Conservation (phyloP, 1,140 invertebrate genomes). For the Formica selysi region DNA sequence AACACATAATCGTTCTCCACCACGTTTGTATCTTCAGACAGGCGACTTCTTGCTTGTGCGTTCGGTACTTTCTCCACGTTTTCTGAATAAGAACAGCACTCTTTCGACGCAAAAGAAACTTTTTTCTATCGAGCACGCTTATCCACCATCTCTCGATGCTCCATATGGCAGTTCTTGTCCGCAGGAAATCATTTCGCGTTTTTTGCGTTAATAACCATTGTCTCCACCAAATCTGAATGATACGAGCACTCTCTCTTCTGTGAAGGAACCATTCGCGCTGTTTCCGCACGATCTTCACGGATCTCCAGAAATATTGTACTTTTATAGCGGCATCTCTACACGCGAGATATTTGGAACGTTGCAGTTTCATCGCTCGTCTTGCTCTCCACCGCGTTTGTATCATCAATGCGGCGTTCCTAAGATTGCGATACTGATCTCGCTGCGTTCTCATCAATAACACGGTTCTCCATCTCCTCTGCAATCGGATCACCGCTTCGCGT, state of each 20-base stretch:
- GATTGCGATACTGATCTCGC: slow-evolving; percentile 75
- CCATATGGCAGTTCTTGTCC: slow-evolving; percentile 75
- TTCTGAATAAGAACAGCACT: slow-evolving; percentile 74
- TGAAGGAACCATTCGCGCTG: slow-evolving; percentile 81
- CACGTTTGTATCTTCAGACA: slow-evolving; percentile 75
- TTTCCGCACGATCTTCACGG: slow-evolving; percentile 80
- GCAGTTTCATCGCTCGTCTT: slow-evolving; percentile 83
- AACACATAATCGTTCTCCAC: slow-evolving; percentile 67
- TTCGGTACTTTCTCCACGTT: slow-evolving; percentile 71
- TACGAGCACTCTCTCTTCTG: slow-evolving; percentile 79
- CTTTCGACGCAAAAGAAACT: slow-evolving; percentile 58
- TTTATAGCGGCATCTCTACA: slow-evolving; percentile 76
- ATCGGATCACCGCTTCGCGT: background rate
- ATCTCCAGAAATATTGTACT: slow-evolving; percentile 85
- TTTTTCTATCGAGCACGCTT: slow-evolving; percentile 61
- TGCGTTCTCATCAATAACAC: background rate
- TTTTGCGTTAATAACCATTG: slow-evolving; percentile 80
- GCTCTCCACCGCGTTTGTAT: slow-evolving; percentile 88
- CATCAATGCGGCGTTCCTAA: slow-evolving; percentile 81
- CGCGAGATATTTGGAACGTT: slow-evolving; percentile 78
- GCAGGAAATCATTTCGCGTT: slow-evolving; percentile 82
- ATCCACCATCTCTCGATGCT: slow-evolving; percentile 77
- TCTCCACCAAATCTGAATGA: slow-evolving; percentile 86
- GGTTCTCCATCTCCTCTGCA: slow-evolving; percentile 46
- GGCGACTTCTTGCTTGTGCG: slow-evolving; percentile 34